Percentiles rank a stretch among this genome's conserved stretches.
These are phyloP conservation scores for Ariolimax columbianus DNA, from an alignment of 2,888 invertebrate species.

Conservation along the genomic window DNA sequence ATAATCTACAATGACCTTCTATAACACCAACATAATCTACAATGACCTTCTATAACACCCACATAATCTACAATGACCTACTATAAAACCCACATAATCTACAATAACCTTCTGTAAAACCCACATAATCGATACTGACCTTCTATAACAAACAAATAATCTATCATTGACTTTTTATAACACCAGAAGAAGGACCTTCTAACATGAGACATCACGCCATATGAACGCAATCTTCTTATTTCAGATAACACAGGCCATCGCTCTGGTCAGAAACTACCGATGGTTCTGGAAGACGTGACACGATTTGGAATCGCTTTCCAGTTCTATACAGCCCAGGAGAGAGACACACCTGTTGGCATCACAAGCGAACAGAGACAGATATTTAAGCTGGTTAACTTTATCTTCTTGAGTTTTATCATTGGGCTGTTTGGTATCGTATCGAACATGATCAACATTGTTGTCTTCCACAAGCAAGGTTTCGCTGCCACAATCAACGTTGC, in stretches of 20 bases:
- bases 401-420: background rate
- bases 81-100: too few species aligned
- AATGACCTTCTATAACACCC: too few species aligned
- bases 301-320: background rate
- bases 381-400: conserved; percentile 7
- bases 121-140: too few species aligned
- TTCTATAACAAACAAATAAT: too few species aligned
- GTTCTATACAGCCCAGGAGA: background rate
- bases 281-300: background rate
- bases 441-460: conserved; percentile 21
- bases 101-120: too few species aligned
- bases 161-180: too few species aligned
- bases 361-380: background rate
- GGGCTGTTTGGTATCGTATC: background rate
- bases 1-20: too few species aligned
- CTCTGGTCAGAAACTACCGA: background rate
- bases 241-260: background rate
- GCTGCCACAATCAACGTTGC: background rate
- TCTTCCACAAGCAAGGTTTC: conserved; percentile 15
- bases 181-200: too few species aligned
- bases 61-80: too few species aligned
- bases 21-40: too few species aligned
- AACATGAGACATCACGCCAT: background rate
- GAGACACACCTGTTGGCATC: background rate
- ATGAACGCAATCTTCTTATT: background rate